phyloP scores from a whole-genome alignment of 2,113 vertebrate species.

The Herpetotheres cachinnans region DNA sequence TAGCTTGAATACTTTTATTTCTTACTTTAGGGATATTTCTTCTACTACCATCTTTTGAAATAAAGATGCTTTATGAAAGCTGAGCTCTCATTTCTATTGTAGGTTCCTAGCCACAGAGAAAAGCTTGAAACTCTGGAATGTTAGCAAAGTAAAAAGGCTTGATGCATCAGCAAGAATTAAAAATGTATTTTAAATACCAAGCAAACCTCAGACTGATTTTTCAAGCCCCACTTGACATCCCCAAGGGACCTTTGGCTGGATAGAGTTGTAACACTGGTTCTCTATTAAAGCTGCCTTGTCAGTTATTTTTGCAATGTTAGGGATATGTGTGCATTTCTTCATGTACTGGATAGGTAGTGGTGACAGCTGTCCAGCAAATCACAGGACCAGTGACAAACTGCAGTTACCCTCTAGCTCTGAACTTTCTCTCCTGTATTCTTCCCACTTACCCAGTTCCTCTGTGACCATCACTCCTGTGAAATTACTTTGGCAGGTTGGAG shows the following conservation, averaged over 20 bases:
- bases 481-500: not conserved
- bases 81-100: not conserved
- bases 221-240: not conserved
- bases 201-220: not conserved
- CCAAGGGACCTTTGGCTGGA: not conserved
- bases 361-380: not conserved
- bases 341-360: not conserved
- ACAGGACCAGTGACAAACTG: not conserved
- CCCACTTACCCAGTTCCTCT: not conserved
- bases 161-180: constrained; percentile 26
- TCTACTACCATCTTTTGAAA: not conserved
- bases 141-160: constrained; percentile 3
- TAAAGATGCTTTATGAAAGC: not conserved
- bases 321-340: not conserved
- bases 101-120: not conserved
- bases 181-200: not conserved
- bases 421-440: not conserved
- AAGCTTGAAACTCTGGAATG: not conserved
- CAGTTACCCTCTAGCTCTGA: not conserved
- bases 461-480: not conserved
- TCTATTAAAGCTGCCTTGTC: not conserved
- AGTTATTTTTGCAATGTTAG: not conserved
- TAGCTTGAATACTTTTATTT: not conserved
- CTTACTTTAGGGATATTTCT: not conserved
- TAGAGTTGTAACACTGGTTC: not conserved